Evolutionary conservation across 1,140 invertebrate species (phyloP).

Genomic region (Carposina sasakii): DNA sequence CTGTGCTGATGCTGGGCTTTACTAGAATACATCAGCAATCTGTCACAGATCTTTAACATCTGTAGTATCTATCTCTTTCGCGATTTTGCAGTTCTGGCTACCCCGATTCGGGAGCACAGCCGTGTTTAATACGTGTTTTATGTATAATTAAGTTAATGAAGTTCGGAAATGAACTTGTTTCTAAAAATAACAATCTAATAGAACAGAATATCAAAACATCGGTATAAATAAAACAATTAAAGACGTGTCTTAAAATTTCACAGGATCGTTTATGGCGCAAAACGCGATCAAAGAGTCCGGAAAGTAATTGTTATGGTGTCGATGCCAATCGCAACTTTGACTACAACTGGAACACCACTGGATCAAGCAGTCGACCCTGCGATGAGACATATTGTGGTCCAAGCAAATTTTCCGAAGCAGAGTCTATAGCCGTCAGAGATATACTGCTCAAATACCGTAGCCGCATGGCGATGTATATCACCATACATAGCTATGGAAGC

Average conservation of each 20-base stretch:
- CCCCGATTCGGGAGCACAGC: too few species aligned
- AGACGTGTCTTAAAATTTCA: constrained; percentile 23
- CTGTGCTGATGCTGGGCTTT: too few species aligned
- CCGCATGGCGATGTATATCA: constrained; percentile 74
- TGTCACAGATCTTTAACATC: too few species aligned
- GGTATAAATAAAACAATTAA: too few species aligned
- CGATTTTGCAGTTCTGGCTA: too few species aligned
- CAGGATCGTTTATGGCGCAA: constrained; percentile 55
- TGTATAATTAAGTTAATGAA: too few species aligned
- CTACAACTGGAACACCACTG: constrained; percentile 74
- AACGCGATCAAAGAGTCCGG: constrained; percentile 27
- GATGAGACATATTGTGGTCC: constrained; percentile 78
- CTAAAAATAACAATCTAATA: too few species aligned
- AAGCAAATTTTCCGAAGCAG: constrained; percentile 80
- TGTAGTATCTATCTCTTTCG: too few species aligned
- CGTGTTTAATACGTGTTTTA: too few species aligned
- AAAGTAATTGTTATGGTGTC: constrained; percentile 55
- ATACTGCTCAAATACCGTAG: constrained; percentile 61
- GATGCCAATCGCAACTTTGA: constrained; percentile 75
- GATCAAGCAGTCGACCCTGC: constrained; percentile 78
- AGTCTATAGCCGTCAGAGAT: constrained; percentile 75
- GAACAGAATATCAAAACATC: too few species aligned
- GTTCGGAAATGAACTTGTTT: too few species aligned
- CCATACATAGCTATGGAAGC: constrained; percentile 76
- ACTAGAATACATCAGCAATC: too few species aligned